phyloP scores from a whole-genome alignment of 2,888 invertebrate genomes.

The Noctua comes region DNA sequence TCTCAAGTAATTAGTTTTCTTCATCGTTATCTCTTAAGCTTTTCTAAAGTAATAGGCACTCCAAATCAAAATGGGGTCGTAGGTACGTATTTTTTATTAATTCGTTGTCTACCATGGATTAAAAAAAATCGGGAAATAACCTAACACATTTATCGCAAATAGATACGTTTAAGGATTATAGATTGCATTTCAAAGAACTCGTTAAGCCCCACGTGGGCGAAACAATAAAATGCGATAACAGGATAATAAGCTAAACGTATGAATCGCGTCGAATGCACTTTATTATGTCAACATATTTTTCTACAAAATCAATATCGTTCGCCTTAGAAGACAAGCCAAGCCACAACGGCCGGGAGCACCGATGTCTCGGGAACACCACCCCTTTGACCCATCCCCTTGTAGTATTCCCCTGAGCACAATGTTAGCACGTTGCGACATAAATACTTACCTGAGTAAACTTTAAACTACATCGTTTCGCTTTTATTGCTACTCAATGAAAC shows the following conservation, averaged over 20 bases:
- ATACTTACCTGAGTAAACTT: constrained; percentile 85
- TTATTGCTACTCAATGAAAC: constrained; percentile 77
- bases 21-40: constrained; percentile 33
- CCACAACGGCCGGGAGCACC: constrained; percentile 75
- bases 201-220: constrained; percentile 27
- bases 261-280: constrained; percentile 39
- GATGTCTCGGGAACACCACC: constrained; percentile 77
- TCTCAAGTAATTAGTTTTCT: constrained; percentile 34
- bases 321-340: constrained; percentile 77
- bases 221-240: constrained; percentile 44
- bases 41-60: constrained; percentile 23
- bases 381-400: constrained; percentile 79
- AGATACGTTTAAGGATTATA: constrained; percentile 13
- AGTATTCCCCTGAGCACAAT: constrained; percentile 79
- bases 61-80: constrained; percentile 14
- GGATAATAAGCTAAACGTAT: constrained; percentile 33
- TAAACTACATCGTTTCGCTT: constrained; percentile 81
- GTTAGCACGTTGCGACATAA: constrained; percentile 85
- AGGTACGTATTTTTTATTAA: constrained; percentile 6
- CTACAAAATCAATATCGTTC: constrained; percentile 80
- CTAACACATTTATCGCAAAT: neutral
- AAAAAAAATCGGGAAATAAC: neutral
- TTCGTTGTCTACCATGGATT: neutral
- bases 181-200: constrained; percentile 40
- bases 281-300: constrained; percentile 63